Base-by-base conservation (phyloP, 35 echinoderm and acorn worm species). In the Apostichopus japonicus region DNA sequence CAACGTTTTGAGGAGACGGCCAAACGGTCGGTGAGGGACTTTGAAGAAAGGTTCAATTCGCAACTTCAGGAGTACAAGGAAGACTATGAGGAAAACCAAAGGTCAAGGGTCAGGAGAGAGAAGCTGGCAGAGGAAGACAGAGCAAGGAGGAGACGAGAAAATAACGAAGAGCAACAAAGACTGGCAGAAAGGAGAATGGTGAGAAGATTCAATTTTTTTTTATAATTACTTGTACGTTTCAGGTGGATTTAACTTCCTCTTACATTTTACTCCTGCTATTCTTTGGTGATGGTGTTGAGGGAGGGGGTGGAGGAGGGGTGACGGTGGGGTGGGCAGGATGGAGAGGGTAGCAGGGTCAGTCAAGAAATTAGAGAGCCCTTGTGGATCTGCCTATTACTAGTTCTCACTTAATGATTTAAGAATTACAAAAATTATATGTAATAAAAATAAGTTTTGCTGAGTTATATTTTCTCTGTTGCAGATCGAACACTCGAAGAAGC, bases 1-100 rank as follows among this genome's bases (percentile, higher is more conserved):
- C 23, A 72, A 65, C 27, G 17, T 13, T 93, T 77, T 65, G 91
- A 95, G 80, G 77, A 93, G 52, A 79, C n/a, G 90, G 94, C 94
- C 23, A 62, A 53, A 14, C 65, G 77, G 14, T 65, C 93, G 19
- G 72, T 96, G 67, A 81, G 54, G 6, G 79, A 94, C 27, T 80
- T 96, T 51, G 92, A 96, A 87, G 83, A 91, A 16, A 8, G 90
- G 1, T 91, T 56, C 23, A 58, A 91, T 15, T 53, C 15, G 10
- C 71, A 79, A 23, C 5, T 78, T 1, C 10, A 79, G 22, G 21
- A 78, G 13, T 79, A 78, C n/a, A 54, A 25, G 76, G 44, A 89
- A 75, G 86, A 89, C 27, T 89, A 72, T 55, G 90, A 91, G 90
- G 90, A 54, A 77, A 72, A 86, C 54, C 80, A 87, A n/a, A 93